Evolutionary conservation across 2,797 vertebrate species (phyloP).

Genomic region (Leptodactylus fallax): DNA sequence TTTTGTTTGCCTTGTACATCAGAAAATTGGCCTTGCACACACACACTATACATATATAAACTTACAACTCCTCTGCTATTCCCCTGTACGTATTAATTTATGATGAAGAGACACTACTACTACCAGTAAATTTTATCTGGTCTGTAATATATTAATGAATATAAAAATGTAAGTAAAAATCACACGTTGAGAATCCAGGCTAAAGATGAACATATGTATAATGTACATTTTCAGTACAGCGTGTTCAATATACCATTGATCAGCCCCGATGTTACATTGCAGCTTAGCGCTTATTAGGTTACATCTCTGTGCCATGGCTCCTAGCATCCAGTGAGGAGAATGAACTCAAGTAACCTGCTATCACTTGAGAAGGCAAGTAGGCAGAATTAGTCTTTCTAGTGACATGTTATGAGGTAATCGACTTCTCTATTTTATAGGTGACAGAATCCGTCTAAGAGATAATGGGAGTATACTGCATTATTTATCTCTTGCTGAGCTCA

Average conservation of each 20-base stretch:
- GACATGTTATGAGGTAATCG: constrained; percentile 70
- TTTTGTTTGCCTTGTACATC: too few species aligned
- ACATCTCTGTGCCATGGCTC: constrained; percentile 48
- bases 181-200: background rate
- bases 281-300: background rate
- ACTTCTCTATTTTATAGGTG: constrained; percentile 71
- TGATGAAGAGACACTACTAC: too few species aligned
- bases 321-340: constrained; percentile 71
- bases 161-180: background rate
- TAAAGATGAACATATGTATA: background rate
- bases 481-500: constrained; percentile 64
- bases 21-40: too few species aligned
- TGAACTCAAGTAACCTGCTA: constrained; percentile 82
- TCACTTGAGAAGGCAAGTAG: constrained; percentile 72
- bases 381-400: constrained; percentile 69
- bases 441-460: constrained; percentile 56
- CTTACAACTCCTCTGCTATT: too few species aligned
- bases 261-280: background rate
- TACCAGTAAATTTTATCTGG: too few species aligned
- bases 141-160: background rate
- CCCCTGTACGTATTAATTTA: too few species aligned
- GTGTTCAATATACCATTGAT: background rate
- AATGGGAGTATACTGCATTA: constrained; percentile 58
- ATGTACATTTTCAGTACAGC: background rate
- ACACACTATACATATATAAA: too few species aligned